Base-by-base conservation (phyloP, 2,113 vertebrate genomes). In the Phoxinus phoxinus region DNA sequence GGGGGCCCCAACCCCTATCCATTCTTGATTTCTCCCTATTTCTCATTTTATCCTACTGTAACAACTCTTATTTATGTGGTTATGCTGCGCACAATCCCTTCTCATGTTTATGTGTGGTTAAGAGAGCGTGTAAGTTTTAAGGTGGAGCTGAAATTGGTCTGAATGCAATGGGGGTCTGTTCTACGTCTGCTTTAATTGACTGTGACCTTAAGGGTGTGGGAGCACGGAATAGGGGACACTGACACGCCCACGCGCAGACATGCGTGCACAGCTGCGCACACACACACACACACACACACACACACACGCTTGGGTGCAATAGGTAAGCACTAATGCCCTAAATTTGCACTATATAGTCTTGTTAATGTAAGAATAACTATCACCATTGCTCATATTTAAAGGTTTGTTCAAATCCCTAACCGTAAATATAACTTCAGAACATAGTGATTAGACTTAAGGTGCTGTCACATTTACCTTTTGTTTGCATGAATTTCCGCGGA, bases 201-300 rank as follows among this genome's bases (percentile, higher is more conserved):
- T 75, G 53, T 86, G 85, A 75, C 85, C 79, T 86, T 77, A 69
- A 48, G 82, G 63, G 37, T 58, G 83, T 37, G 61, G 75, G 73
- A 48, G 27, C 27, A 72, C 37, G 7, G 23, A 58, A 71, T n/a
- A 58, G 23, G 35, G 87, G 65, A 71, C 81, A 37, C 32, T 2
- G 73, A 17, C 58, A 77, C 74, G 59, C 84, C 53, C 58, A 77
- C 59, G 12, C 44, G 15, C 73, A 72, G 44, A 85, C 65, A 56
- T 79, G 67, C 76, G 5, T 59, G 53, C 76, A 72, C 84, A 81
- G 76, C 48, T 72, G 69, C 51, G 15, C 75, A 85, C 48, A 72
- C 84, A 53, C 3, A 35, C 74, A 1, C 48, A 37, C 17, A 46
- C 44, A 82, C 30, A 51, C 65, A 48, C 53, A 35, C 75, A 73